phyloP scores from a whole-genome alignment of 2,797 vertebrate species.

The Sciurus vulgaris region DNA sequence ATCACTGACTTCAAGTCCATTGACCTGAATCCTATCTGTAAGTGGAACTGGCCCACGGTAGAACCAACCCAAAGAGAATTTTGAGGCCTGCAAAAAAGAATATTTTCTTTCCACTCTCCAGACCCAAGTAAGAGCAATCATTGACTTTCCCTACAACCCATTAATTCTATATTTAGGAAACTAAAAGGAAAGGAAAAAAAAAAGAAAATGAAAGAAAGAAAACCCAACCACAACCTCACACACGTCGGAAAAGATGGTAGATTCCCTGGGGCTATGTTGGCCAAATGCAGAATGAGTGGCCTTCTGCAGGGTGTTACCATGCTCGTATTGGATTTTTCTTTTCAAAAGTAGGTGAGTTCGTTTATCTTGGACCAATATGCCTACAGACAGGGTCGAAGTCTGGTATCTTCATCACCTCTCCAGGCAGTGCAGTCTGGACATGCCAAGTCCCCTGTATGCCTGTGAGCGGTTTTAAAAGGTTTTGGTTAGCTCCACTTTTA shows the following conservation, averaged over 20 bases:
- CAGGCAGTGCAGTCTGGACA: slow-evolving; percentile 67
- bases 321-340: slow-evolving; percentile 31
- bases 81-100: slow-evolving; percentile 40
- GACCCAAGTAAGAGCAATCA: slow-evolving; percentile 63
- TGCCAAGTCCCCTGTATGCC: slow-evolving; percentile 77
- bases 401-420: slow-evolving; percentile 80
- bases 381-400: slow-evolving; percentile 59
- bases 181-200: slow-evolving; percentile 53
- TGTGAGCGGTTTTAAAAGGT: slow-evolving; percentile 82
- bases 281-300: not conserved
- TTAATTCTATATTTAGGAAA: slow-evolving; percentile 84
- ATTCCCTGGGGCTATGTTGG: slow-evolving; percentile 66
- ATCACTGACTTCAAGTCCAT: not conserved
- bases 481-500: slow-evolving; percentile 85
- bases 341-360: slow-evolving; percentile 42
- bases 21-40: not conserved
- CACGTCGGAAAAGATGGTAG: slow-evolving; percentile 72
- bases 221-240: slow-evolving; percentile 75
- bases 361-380: slow-evolving; percentile 71
- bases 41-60: not conserved
- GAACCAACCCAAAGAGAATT: not conserved
- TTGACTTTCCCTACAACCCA: slow-evolving; percentile 71
- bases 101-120: slow-evolving; percentile 74
- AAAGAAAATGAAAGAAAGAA: not conserved
- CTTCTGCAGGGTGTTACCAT: not conserved